These are phyloP conservation scores for Diarsia dahlii DNA, from an alignment of 2,888 invertebrate species.

Conservation along the genomic window DNA sequence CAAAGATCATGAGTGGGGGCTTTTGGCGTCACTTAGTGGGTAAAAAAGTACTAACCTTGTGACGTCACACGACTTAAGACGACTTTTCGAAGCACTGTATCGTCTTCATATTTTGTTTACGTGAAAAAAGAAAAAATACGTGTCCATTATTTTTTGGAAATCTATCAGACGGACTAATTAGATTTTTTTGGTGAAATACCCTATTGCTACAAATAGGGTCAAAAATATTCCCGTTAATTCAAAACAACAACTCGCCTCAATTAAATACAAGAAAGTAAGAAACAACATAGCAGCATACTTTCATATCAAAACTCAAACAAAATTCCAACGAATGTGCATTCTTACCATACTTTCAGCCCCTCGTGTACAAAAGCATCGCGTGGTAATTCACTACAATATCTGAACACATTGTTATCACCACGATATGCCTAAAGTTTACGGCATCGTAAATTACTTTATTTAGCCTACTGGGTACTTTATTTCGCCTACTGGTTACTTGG, in stretches of 20 bases:
- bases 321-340: constrained; percentile 14
- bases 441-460: constrained; percentile 57
- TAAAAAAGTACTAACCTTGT: too few species aligned
- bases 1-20: too few species aligned
- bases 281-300: neutral
- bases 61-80: too few species aligned
- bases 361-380: constrained; percentile 48
- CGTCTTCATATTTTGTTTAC: too few species aligned
- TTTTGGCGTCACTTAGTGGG: too few species aligned
- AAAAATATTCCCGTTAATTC: neutral
- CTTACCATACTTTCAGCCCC: constrained; percentile 13
- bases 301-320: neutral
- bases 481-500: constrained; percentile 28
- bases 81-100: too few species aligned
- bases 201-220: neutral
- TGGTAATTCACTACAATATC: constrained; percentile 54
- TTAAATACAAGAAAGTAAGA: constrained; percentile 7
- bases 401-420: constrained; percentile 54
- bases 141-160: too few species aligned
- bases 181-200: too few species aligned
- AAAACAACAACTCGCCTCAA: neutral
- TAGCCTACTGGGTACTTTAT: constrained; percentile 33
- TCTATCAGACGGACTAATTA: too few species aligned
- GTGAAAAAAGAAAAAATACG: too few species aligned
- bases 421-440: constrained; percentile 53